Evolutionary conservation across 2,888 invertebrate species (phyloP).

Genomic region (Leptogaster cylindrica): DNA sequence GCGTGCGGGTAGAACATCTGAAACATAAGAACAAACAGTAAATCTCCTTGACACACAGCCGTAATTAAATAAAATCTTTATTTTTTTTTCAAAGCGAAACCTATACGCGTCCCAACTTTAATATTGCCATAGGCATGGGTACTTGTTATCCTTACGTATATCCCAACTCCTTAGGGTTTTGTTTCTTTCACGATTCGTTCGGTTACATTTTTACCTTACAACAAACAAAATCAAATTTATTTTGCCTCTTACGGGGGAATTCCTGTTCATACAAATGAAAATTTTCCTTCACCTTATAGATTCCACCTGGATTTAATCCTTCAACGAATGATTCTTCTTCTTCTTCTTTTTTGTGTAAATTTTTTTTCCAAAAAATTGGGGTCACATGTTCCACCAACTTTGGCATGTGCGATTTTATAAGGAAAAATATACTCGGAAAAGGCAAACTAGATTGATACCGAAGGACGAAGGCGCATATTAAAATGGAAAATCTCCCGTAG

Average conservation of each 20-base stretch:
- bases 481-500: slow-evolving; percentile 41
- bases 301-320: too few species aligned
- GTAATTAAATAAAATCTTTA: slow-evolving; percentile 31
- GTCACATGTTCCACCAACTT: background rate
- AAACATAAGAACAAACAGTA: slow-evolving; percentile 18
- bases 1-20: slow-evolving; percentile 9
- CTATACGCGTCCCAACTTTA: slow-evolving; percentile 10
- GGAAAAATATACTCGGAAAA: background rate
- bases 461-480: slow-evolving; percentile 1
- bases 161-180: background rate
- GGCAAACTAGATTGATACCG: background rate
- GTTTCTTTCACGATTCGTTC: background rate
- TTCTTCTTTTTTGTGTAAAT: background rate
- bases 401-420: background rate
- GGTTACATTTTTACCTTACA: background rate
- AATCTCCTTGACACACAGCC: slow-evolving; percentile 8
- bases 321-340: too few species aligned
- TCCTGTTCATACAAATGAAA: slow-evolving; percentile 6
- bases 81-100: too few species aligned
- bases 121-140: too few species aligned
- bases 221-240: slow-evolving; percentile 19
- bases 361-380: background rate
- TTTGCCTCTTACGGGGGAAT: slow-evolving; percentile 4
- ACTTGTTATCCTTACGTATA: slow-evolving; percentile 9
- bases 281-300: too few species aligned